Evolutionary conservation across 2,113 vertebrate species (phyloP).

Genomic region (Parotia lawesii): DNA sequence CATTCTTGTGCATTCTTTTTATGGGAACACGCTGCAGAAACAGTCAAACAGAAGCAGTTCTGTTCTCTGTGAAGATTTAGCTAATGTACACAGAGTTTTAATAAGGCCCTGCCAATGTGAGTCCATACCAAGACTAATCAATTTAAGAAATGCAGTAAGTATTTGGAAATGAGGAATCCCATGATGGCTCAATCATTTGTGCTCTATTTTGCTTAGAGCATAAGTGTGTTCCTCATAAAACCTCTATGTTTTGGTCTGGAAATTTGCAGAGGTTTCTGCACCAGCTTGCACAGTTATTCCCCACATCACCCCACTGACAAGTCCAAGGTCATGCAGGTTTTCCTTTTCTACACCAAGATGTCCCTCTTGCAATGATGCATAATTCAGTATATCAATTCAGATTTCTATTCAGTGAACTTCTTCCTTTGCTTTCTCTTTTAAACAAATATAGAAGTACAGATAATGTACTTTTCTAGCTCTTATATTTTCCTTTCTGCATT

Average conservation of each 20-base stretch:
- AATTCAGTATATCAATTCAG: background rate
- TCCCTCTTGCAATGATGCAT: background rate
- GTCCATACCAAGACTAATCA: slow-evolving; percentile 8
- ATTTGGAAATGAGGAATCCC: background rate
- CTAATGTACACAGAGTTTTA: background rate
- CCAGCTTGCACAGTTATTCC: background rate
- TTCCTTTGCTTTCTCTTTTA: background rate
- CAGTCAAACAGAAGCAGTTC: background rate
- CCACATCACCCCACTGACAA: background rate
- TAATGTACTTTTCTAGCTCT: background rate
- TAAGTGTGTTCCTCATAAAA: background rate
- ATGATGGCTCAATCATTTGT: background rate
- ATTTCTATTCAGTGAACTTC: background rate
- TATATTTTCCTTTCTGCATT: background rate
- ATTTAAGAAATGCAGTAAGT: background rate
- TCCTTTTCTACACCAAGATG: background rate
- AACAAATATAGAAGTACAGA: background rate
- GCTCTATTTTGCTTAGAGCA: background rate
- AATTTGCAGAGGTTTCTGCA: background rate
- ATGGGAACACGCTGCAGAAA: background rate
- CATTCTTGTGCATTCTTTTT: slow-evolving; percentile 17
- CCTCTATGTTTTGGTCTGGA: background rate
- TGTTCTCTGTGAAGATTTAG: background rate
- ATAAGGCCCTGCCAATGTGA: background rate
- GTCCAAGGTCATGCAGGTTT: background rate